These are phyloP conservation scores for Nephila pilipes DNA, from an alignment of 1,140 invertebrate genomes.

Conservation along the genomic window DNA sequence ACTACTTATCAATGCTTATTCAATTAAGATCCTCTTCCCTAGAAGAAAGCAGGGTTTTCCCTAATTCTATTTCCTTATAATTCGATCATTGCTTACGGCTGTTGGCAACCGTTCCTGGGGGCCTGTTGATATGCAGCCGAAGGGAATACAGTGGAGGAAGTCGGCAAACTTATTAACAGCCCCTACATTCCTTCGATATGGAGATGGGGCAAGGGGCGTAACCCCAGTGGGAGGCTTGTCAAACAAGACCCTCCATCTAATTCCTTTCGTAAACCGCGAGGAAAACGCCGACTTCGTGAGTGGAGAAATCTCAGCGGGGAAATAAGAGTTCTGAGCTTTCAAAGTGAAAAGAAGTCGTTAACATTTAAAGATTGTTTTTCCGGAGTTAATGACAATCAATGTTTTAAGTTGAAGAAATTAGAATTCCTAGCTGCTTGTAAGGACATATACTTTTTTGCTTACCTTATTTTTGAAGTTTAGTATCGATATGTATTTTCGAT, in stretches of 20 bases:
- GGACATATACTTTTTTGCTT: too few relatives aligned
- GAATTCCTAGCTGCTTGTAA: too few relatives aligned
- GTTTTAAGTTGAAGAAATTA: too few relatives aligned
- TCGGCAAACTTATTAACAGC: constrained; percentile 46
- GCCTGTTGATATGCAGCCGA: constrained; percentile 38
- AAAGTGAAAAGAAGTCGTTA: too few relatives aligned
- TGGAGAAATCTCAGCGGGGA: constrained; percentile 12
- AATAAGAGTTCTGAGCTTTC: not conserved
- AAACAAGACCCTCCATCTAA: constrained; percentile 30
- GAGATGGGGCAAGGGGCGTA: not conserved
- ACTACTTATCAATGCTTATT: constrained; percentile 9
- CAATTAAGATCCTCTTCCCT: constrained; percentile 4
- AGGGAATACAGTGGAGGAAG: not conserved
- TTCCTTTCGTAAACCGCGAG: constrained; percentile 23
- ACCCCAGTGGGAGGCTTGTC: constrained; percentile 5
- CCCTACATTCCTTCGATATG: constrained; percentile 32
- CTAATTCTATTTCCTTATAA: constrained; percentile 37
- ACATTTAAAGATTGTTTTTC: too few relatives aligned
- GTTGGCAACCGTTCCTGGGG: constrained; percentile 4
- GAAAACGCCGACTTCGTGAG: not conserved
- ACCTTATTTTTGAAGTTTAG: too few relatives aligned
- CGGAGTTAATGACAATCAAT: too few relatives aligned
- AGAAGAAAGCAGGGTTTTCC: not conserved
- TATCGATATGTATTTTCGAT: too few relatives aligned
- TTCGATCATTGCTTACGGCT: constrained; percentile 27